Conservation (phyloP, 2,888 invertebrate species). For the Steinernema scapterisci region DNA sequence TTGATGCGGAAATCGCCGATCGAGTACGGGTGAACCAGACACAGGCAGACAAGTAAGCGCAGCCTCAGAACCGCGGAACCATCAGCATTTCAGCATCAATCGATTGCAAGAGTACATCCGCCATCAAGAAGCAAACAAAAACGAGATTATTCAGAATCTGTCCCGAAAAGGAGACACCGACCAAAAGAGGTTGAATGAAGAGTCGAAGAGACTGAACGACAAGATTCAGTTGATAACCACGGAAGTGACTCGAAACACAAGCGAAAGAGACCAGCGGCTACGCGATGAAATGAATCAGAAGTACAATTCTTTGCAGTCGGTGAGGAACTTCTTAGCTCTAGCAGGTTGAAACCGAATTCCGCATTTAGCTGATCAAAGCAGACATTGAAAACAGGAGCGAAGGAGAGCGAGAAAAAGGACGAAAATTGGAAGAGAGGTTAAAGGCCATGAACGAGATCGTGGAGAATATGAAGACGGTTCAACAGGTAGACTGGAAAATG, state of each 20-base stretch:
- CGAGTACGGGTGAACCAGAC: conserved; percentile 52
- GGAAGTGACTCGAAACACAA: conserved; percentile 58
- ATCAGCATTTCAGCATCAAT: conserved; percentile 48
- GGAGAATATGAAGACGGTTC: neutral
- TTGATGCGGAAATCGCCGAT: conserved; percentile 57
- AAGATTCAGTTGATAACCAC: conserved; percentile 59
- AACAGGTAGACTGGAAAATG: conserved; percentile 38
- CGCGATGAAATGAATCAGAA: conserved; percentile 53
- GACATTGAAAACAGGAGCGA: neutral
- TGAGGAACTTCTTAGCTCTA: neutral
- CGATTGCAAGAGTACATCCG: conserved; percentile 58
- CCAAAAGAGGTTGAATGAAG: conserved; percentile 60
- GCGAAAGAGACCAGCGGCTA: conserved; percentile 53
- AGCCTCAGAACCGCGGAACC: neutral
- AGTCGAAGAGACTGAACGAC: conserved; percentile 59
- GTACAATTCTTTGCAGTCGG: conserved; percentile 41
- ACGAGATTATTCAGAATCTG: conserved; percentile 55
- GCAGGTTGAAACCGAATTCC: too few species aligned
- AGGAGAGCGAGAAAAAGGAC: conserved; percentile 5
- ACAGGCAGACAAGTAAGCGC: conserved; percentile 49
- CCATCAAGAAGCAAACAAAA: conserved; percentile 57
- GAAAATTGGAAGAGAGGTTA: conserved; percentile 8
- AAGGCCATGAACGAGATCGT: conserved; percentile 1
- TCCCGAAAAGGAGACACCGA: conserved; percentile 58
- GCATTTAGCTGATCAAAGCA: neutral